phyloP scores from a whole-genome alignment of 2,888 invertebrate genomes.

The Ichneumon xanthorius region DNA sequence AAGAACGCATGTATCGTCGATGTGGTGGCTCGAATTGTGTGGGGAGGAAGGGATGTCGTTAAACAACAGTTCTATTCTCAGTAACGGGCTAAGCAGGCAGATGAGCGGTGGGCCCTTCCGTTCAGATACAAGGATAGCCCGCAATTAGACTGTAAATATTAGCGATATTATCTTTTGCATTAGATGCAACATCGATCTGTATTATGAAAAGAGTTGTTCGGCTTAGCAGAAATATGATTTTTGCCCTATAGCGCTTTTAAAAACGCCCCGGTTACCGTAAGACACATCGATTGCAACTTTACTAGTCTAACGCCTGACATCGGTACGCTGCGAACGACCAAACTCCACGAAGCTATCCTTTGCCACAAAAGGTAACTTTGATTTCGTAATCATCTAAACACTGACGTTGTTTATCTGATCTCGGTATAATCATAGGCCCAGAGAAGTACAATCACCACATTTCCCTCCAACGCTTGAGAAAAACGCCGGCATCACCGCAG shows the following conservation, averaged over 20 bases:
- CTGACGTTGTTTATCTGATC: too few relatives aligned
- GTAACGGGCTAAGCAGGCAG: neutral
- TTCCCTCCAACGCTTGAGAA: conserved; percentile 1
- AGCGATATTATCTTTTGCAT: neutral
- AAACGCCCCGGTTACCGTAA: too few relatives aligned
- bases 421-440: neutral
- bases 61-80: neutral
- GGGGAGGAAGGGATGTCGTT: too few relatives aligned
- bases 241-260: neutral
- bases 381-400: too few relatives aligned
- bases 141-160: neutral
- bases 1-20: too few relatives aligned
- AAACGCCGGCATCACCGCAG: conserved; percentile 37
- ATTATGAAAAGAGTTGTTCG: neutral
- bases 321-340: too few relatives aligned
- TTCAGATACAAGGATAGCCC: neutral
- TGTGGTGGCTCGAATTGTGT: too few relatives aligned
- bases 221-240: neutral
- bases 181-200: neutral
- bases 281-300: too few relatives aligned
- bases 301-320: too few relatives aligned
- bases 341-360: too few relatives aligned
- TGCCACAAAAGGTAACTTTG: too few relatives aligned
- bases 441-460: conserved; percentile 5
- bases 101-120: conserved; percentile 27